Evolutionary conservation across 2,797 vertebrate genomes (phyloP).

Genomic region (Girardinus metallicus): DNA sequence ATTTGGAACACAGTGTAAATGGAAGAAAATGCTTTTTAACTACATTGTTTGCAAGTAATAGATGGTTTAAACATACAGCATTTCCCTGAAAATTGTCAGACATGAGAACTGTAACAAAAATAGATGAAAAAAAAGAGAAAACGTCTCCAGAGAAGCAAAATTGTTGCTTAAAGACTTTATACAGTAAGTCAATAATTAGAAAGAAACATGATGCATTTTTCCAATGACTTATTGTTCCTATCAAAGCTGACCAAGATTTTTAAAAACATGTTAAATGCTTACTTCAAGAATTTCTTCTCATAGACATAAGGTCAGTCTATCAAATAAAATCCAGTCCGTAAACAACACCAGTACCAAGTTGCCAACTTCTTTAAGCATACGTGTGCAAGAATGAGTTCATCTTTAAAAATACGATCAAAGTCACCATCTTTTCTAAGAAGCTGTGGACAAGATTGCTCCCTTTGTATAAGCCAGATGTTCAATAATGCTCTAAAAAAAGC

Average conservation of each 20-base stretch:
- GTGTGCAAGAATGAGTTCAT: not conserved
- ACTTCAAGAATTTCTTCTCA: not conserved
- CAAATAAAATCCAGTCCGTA: slow-evolving; percentile 17
- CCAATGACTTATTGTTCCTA: not conserved
- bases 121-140: not conserved
- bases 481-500: not conserved
- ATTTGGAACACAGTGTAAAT: no score
- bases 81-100: not conserved
- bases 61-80: not conserved
- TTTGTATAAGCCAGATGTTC: slow-evolving; percentile 9
- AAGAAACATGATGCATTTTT: not conserved
- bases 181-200: not conserved
- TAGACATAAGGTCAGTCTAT: not conserved
- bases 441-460: not conserved
- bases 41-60: not conserved
- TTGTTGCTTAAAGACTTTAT: not conserved
- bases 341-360: slow-evolving; percentile 20
- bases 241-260: not conserved
- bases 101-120: not conserved
- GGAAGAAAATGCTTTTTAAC: no score
- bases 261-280: not conserved
- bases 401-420: not conserved
- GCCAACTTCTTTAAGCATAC: not conserved
- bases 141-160: not conserved
- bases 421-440: not conserved